phyloP scores from a whole-genome alignment of 2,888 invertebrate genomes.

The Cheilosia vulpina region DNA sequence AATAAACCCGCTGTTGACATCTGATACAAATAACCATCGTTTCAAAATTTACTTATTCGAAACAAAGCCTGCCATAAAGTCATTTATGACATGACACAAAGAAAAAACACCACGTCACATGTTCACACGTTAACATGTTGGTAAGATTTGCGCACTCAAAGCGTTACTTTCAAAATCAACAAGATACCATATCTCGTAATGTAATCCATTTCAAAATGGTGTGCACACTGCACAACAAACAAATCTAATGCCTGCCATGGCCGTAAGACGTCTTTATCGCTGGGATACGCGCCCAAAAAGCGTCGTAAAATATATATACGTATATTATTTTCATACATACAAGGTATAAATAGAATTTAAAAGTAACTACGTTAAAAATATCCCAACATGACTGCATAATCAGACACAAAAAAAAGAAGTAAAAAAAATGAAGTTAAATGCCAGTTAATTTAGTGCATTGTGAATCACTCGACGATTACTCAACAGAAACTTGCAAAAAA shows the following conservation, averaged over 20 bases:
- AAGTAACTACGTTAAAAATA: background rate
- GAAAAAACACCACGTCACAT: background rate
- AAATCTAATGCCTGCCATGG: slow-evolving; percentile 4
- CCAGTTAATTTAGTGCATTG: slow-evolving; percentile 48
- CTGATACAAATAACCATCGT: too few relatives aligned
- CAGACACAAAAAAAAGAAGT: background rate
- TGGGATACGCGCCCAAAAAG: background rate
- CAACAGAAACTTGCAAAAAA: slow-evolving; percentile 23
- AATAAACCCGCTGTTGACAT: too few relatives aligned
- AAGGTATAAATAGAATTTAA: slow-evolving; percentile 13
- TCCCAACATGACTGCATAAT: background rate
- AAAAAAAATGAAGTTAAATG: slow-evolving; percentile 22
- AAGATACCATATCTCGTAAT: slow-evolving; percentile 2
- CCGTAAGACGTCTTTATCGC: background rate
- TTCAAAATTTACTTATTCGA: too few relatives aligned
- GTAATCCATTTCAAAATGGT: background rate
- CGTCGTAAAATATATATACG: background rate
- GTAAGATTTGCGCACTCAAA: background rate
- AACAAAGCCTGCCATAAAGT: too few relatives aligned
- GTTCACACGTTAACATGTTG: background rate
- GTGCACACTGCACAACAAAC: background rate
- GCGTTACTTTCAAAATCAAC: background rate
- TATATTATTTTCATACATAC: background rate
- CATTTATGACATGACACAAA: too few relatives aligned
- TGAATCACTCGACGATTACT: slow-evolving; percentile 50